Evolutionary conservation across 2,113 vertebrate species (phyloP), one percentile per base, ranked within the genome.

Genomic region (Rhineura floridana): DNA sequence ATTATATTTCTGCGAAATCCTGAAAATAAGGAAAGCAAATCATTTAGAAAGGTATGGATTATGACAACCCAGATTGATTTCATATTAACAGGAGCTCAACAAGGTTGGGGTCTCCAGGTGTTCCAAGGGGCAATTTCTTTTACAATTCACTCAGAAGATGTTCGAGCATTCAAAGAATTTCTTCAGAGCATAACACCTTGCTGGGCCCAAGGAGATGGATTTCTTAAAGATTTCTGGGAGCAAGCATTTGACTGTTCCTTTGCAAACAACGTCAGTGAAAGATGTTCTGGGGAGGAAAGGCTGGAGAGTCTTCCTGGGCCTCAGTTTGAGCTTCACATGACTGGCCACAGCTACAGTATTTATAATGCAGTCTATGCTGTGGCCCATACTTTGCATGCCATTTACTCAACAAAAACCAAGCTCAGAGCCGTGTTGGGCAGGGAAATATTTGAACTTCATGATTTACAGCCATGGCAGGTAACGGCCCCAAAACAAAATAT

Each of bases 171-270:
- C 33, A 30, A 52, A 33, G 42, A 19, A 17, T 79, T 48, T 30
- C 59, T 86, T 50, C 44, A 67, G 75, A 65, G 19, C 3, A 11
- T 50, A 28, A 67, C 48, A 1, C 75, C 44, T 52, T 36, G 36
- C 2, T 19, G n/a, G 42, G 28, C 12, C 3, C 3, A 67, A 52
- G 33, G 46, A 39, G 44, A 11, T 39, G 75, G 75, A 2, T 86
- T 86, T 39, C 33, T 86, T 2, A 39, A 86, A 19, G 76, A 52
- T n/a, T 79, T 86, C 75, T 86, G 85, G 85, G 85, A 86, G 12
- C 75, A 67, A 52, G 75, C 85, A 7, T 86, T 86, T 4, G 30
- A 19, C 4, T 86, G 85, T 50, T 46, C 19, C 8, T 46, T 76
- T 77, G 8, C 72, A 46, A 39, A 50, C 33, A 30, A 33, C 0